Evolutionary conservation across 1,140 invertebrate species (phyloP).

Genomic region (Ctenoplectra terminalis): DNA sequence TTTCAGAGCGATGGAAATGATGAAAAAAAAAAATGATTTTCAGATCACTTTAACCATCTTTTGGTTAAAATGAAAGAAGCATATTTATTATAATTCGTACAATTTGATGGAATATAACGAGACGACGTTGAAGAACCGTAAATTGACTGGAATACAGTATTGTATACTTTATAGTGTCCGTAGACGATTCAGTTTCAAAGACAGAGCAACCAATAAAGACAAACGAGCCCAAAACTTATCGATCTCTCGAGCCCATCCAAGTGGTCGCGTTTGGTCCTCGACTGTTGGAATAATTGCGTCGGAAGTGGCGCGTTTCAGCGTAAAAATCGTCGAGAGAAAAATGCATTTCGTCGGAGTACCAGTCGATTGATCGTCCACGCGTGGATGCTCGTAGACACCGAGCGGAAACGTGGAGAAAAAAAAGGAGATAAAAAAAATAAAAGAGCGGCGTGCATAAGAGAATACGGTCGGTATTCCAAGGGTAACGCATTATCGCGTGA

Average conservation of each 20-base stretch:
- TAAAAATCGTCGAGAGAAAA: not conserved
- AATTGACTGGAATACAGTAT: too few relatives aligned
- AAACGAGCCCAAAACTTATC: not conserved
- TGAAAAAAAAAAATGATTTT: too few relatives aligned
- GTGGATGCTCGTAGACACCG: constrained; percentile 3
- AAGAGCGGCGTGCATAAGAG: not conserved
- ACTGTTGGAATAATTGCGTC: constrained; percentile 26
- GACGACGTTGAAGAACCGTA: too few relatives aligned
- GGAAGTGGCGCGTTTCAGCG: constrained; percentile 21
- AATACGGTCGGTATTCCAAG: not conserved
- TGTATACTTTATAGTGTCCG: too few relatives aligned
- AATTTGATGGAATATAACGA: too few relatives aligned
- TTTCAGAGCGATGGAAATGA: too few relatives aligned
- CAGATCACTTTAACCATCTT: too few relatives aligned
- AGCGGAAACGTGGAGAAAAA: not conserved
- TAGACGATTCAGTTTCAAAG: too few relatives aligned
- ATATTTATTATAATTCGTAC: too few relatives aligned
- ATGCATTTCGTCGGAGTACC: not conserved
- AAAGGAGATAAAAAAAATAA: not conserved
- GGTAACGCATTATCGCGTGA: not conserved
- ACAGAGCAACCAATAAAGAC: not conserved
- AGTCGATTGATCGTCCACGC: constrained; percentile 16
- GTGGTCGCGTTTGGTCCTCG: not conserved
- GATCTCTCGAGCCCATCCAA: not conserved
- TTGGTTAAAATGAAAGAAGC: too few relatives aligned